Evolutionary conservation across 1,140 invertebrate genomes (phyloP), one percentile per base, ranked within the genome.

Genomic region (Drosophila persimilis): DNA sequence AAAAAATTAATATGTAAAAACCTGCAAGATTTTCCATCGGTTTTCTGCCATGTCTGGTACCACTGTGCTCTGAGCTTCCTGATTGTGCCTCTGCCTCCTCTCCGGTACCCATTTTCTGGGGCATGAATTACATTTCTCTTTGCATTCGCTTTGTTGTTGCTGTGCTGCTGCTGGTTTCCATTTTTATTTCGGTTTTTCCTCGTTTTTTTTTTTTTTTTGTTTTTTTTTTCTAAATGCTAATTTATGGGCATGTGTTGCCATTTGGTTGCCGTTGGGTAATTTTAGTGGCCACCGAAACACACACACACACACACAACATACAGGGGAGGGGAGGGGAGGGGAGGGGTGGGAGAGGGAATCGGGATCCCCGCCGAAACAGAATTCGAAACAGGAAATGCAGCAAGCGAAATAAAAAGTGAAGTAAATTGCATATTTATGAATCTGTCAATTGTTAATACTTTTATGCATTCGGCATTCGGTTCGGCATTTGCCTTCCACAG

Each of bases 381-480:
- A 69, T 45, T 72, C 69, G 58, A 69, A 83, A 88, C 83, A 88
- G 83, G 83, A 86, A 86, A 88, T 86, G 83, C 83, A 86, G 78
- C 72, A 83, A 76, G 78, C 83, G 74, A 88, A 86, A 88, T 86
- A 86, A 86, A 86, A 78, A 89, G 73, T 75, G 61, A 62, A 83
- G 86, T 80, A 89, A 90, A 90, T 90, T 90, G 86, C 86, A 90
- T 90, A 90, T 90, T 90, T 90, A 90, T 90, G 86, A 90, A 90
- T 90, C 80, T 89, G 86, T 89, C 86, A 89, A 90, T 89, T 89
- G 84, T 89, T 86, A 89, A 86, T 89, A 90, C 75, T 77, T 77
- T 77, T 76, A 83, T 79, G 72, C 70, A 83, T 88, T 72, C 43
- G 31, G 24, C 20, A 20, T 20, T 20, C 20, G 20, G 20, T 20